A percentile compares a stretch with the other conserved stretches of the same genome.
Conservation (phyloP, 2,797 vertebrate species). For the Alfaro cultratus region DNA sequence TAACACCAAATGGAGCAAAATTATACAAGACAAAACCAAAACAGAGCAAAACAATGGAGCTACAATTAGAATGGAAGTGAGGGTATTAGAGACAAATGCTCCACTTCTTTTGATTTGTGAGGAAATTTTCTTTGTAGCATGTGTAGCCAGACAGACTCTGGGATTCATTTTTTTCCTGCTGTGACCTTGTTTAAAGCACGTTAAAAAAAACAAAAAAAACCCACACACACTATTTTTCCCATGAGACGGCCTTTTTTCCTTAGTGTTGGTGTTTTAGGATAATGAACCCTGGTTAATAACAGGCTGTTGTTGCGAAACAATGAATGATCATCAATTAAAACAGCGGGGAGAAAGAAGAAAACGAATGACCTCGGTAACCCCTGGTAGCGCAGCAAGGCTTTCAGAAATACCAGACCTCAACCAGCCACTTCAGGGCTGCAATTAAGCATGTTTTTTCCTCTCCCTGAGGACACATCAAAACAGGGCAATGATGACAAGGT, state of each 20-base stretch:
- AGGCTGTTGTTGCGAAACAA: conserved; percentile 64
- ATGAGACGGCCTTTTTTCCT: conserved; percentile 47
- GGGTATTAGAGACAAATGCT: conserved; percentile 7
- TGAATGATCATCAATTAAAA: conserved; percentile 78
- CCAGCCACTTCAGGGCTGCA: conserved; percentile 42
- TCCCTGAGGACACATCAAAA: conserved; percentile 58
- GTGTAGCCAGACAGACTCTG: conserved; percentile 38
- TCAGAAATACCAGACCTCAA: conserved; percentile 7
- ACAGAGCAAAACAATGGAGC: neutral
- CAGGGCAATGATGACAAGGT: conserved; percentile 57
- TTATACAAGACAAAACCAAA: neutral
- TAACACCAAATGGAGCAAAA: neutral
- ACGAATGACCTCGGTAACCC: conserved; percentile 68
- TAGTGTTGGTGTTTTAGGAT: conserved; percentile 60
- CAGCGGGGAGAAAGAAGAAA: conserved; percentile 47
- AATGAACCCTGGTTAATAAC: conserved; percentile 75
- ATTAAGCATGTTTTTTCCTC: conserved; percentile 66
- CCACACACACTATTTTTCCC: conserved; percentile 50
- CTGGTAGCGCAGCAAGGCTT: conserved; percentile 31
- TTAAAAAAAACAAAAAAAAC: conserved; percentile 44
- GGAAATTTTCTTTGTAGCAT: conserved; percentile 25
- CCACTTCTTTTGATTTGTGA: conserved; percentile 25
- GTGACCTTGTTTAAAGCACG: conserved; percentile 71
- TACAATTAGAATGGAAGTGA: neutral
- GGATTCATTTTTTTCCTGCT: conserved; percentile 17